phyloP scores from a whole-genome alignment of 2,888 invertebrate species.

The Piscicola geometra region DNA sequence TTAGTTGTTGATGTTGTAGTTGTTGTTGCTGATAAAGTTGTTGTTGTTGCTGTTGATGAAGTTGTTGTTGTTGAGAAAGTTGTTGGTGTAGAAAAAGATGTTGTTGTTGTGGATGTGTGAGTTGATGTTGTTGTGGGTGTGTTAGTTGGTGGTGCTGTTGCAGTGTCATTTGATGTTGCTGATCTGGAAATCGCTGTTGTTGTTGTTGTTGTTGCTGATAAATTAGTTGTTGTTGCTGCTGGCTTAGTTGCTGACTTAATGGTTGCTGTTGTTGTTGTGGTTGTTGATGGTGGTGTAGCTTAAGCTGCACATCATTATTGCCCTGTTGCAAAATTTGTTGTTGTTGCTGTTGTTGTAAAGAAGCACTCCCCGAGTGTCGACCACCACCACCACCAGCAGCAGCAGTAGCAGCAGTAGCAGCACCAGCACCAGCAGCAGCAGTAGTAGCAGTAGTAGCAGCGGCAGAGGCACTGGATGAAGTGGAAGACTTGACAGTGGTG shows the following conservation, averaged over 20 bases:
- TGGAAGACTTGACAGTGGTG: constrained; percentile 54
- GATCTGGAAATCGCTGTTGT: no score
- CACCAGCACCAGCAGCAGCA: background rate
- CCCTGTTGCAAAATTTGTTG: no score
- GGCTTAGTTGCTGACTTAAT: background rate
- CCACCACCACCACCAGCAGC: no score
- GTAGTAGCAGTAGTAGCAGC: background rate
- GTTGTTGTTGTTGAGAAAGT: background rate
- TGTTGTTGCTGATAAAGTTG: background rate
- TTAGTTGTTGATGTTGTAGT: background rate
- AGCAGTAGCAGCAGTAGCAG: background rate
- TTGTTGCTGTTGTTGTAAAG: background rate
- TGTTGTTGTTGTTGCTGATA: no score
- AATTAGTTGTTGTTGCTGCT: no score
- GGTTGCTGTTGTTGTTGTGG: background rate
- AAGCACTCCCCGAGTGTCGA: no score
- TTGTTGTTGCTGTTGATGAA: constrained; percentile 1
- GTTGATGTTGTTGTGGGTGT: no score
- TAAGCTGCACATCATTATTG: no score
- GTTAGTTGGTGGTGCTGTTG: background rate
- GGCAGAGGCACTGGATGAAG: background rate
- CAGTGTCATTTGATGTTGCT: background rate
- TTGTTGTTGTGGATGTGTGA: background rate
- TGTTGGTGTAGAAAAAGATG: background rate
- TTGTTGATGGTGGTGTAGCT: no score